A percentile compares a stretch with the other conserved stretches of the same genome.
Conservation (phyloP, 1,140 invertebrate species). For the Bombus consobrinus region DNA sequence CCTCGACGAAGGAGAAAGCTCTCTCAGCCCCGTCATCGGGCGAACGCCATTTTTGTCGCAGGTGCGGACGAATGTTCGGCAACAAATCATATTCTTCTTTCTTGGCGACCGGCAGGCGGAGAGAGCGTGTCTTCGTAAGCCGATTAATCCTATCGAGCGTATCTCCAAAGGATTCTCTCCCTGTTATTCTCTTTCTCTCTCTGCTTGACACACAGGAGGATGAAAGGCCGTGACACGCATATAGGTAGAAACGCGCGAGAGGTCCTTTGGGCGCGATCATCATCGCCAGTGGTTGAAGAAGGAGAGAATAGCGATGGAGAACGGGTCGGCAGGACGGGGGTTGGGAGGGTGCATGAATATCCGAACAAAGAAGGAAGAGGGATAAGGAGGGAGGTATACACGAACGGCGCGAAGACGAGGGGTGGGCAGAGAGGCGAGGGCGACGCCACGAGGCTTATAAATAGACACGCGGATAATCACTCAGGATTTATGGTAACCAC, state of each 20-base stretch:
- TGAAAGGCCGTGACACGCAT: constrained; percentile 59
- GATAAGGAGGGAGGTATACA: constrained; percentile 45
- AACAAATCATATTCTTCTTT: constrained; percentile 61
- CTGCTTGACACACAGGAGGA: constrained; percentile 6
- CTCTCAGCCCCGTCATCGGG: not conserved
- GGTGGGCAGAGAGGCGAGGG: constrained; percentile 60
- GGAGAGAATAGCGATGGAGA: constrained; percentile 41
- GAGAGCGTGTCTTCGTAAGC: constrained; percentile 60
- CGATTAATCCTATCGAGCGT: constrained; percentile 69
- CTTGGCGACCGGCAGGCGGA: not conserved
- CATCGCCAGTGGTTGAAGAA: constrained; percentile 33
- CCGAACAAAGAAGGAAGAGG: constrained; percentile 51
- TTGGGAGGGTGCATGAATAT: constrained; percentile 34
- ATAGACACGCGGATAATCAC: constrained; percentile 83
- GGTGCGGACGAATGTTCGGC: constrained; percentile 63
- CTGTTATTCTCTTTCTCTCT: not conserved
- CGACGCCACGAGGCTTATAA: constrained; percentile 79
- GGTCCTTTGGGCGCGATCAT: constrained; percentile 54
- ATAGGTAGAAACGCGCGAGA: constrained; percentile 46
- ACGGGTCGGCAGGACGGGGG: not conserved
- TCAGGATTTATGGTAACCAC: constrained; percentile 83
- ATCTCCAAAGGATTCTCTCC: constrained; percentile 53
- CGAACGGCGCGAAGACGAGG: constrained; percentile 43
- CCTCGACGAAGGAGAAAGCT: not conserved
- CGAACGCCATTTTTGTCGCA: constrained; percentile 54